Evolutionary conservation across 2,888 invertebrate species (phyloP), one percentile per base, ranked within the genome.

Genomic region (Cataglyphis rosenhaueri): DNA sequence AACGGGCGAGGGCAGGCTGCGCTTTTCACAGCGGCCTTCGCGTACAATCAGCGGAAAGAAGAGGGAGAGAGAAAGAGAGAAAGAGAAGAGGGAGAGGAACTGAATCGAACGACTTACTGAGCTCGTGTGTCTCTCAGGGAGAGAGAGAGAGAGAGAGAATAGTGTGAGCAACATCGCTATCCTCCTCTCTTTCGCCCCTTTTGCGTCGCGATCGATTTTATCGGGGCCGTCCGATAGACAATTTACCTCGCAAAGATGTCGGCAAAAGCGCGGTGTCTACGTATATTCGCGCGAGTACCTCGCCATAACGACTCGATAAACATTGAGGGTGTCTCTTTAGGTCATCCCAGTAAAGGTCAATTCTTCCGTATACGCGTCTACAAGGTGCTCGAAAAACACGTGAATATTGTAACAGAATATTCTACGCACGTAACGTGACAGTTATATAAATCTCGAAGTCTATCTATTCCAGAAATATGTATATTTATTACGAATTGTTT

Each of bases 101-200:
- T 32, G 78, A 86, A 88, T 82, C 84, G 66, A 76, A 82, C 84
- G 75, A 86, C 64, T 87, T 83, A 74, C 38, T 73, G 65, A 48
- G 65, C 57, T 83, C 86, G 79, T 65, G 85, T 81, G 82, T 87
- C 71, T 70, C 86, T 70, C 86, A 59, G 32, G n/a, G 18, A 55
- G 65, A 66, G 29, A 81, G 62, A 18, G 76, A 59, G 38, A 81
- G 75, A 52, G n/a, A 52, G 8, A 52, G 48, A 52, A 29, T 41
- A 32, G 57, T n/a, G 71, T 52, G n/a, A n/a, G 55, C 52, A 62
- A 25, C 75, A 21, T 38, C 64, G 55, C 18, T 57, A n/a, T 32
- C 59, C 35, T 18, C 73, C 21, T n/a, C 66, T n/a, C 9, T 65
- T 57, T 75, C 75, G 41, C 41, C 35, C 32, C 44, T 29, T 62